phyloP scores from a whole-genome alignment of 1,140 invertebrate species.

The Papilio machaon region DNA sequence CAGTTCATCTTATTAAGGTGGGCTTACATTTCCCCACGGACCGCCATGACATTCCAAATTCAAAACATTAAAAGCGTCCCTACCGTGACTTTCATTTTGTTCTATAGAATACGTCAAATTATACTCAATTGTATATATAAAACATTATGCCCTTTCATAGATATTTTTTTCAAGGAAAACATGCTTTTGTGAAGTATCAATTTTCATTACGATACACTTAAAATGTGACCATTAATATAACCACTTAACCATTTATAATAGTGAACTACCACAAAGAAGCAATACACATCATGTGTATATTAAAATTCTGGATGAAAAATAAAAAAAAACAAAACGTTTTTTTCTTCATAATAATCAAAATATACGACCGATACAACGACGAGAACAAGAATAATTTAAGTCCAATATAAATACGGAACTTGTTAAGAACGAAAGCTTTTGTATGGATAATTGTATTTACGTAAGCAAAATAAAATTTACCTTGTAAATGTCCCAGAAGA shows the following conservation, averaged over 20 bases:
- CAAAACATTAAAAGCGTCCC: conserved; percentile 16
- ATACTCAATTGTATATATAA: neutral
- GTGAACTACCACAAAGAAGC: too few relatives aligned
- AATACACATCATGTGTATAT: too few relatives aligned
- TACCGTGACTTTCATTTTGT: neutral
- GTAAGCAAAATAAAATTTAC: conserved; percentile 36
- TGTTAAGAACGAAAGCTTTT: conserved; percentile 26
- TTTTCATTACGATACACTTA: neutral
- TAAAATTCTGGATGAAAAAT: too few relatives aligned
- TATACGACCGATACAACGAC: neutral
- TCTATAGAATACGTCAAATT: neutral
- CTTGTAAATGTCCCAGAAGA: conserved; percentile 36
- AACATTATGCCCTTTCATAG: neutral
- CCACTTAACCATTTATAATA: too few relatives aligned
- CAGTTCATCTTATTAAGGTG: conserved; percentile 17
- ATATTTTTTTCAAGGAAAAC: neutral
- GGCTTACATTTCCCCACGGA: neutral
- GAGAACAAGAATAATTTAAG: neutral
- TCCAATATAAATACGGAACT: conserved; percentile 31
- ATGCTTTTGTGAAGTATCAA: neutral
- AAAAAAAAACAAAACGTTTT: neutral
- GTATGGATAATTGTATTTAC: conserved; percentile 34
- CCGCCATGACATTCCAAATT: conserved; percentile 14
- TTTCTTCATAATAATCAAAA: neutral
- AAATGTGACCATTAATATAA: too few relatives aligned